Base-by-base conservation (phyloP, 2,797 vertebrate species). In the Fundulus diaphanus region DNA sequence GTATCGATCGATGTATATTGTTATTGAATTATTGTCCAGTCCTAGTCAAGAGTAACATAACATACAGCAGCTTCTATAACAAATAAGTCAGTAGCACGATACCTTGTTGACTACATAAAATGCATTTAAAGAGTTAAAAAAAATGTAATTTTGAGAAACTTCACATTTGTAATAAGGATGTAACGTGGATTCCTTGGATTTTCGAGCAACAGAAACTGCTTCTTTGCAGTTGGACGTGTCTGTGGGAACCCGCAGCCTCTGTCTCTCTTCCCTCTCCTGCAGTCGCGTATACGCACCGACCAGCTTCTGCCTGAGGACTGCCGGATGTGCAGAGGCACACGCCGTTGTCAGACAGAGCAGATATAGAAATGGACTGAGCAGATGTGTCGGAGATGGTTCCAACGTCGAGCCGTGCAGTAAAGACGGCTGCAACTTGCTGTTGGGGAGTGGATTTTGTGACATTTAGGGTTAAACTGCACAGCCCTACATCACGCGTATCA, bases 281-380 rank as follows among this genome's bases (percentile, higher is more conserved):
- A 59, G 29, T 71, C 72, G 70, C 70, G 69, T 1, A 67, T 57
- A 52, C 29, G 35, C 42, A 68, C 33, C 31, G 56, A 59, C 56
- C 33, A 31, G 22, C 56, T 51, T 69, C 67, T 59, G 54, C 42
- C 29, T 72, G 29, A 40, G 46, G 46, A 49, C 68, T 35, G 46
- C 51, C 59, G 68, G 59, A 81, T 52, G 37, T 73, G 68, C 73
- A 69, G 42, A 84, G 33, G 70, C 33, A 40, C 18, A 0, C 9
- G 20, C 33, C 31, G 16, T 31, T 33, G 18, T 48, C 57, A 61
- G 20, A 35, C 18, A 24, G 33, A 37, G 24, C 48, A n/a, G 29
- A 5, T 70, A 54, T 54, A 42, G 49, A 72, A 71, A 77, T 35
- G 4, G 9, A 22, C 3, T 2, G 29, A 72, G 29, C 70, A 57